Evolutionary conservation across 2,888 invertebrate species (phyloP), one percentile per base, ranked within the genome.

Genomic region (Eristalis tenax): DNA sequence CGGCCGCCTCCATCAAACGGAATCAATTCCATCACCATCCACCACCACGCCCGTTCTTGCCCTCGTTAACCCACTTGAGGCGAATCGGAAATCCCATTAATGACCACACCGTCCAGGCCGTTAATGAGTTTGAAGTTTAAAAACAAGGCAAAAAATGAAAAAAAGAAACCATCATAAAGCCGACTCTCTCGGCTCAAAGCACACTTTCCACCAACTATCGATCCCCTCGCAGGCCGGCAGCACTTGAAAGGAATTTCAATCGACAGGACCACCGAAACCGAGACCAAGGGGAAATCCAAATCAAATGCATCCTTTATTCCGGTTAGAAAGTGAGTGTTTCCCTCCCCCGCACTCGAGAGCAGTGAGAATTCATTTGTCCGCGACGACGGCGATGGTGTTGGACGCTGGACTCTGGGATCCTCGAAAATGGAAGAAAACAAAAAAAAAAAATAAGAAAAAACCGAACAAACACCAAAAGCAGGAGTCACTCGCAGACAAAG

Each of bases 241-340:
- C 68, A 18, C 26, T 32, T 57, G 56, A 43, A 32, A 26, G 63
- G 18, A 56, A 56, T 23, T 22, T 22, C 70, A 61, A 10, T 71
- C 50, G 50, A 50, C 50, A 18, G 50, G 18, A 50, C n/a, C 50
- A n/a, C 28, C 11, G 35, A 43, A 40, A 15, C n/a, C 23, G 4
- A 22, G 8, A 5, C 23, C 23, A 6, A 68, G 28, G 13, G 50
- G 15, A 68, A 38, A 65, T 43, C 68, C 80, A 81, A 85, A 83
- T 78, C 78, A 86, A 75, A 83, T 78, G 74, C 77, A 86, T 86
- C 74, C 77, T 73, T 78, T 75, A 74, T 86, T 79, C 70, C 50
- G 65, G 74, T 78, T 86, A 79, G 78, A 86, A 78, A 86, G 69
- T 79, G 75, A 83, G 65, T 66, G 68, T 61, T n/a, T 73, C 40